These are phyloP conservation scores for Rousettus leschenaultii DNA, from an alignment of 2,113 vertebrate species.

Conservation along the genomic window DNA sequence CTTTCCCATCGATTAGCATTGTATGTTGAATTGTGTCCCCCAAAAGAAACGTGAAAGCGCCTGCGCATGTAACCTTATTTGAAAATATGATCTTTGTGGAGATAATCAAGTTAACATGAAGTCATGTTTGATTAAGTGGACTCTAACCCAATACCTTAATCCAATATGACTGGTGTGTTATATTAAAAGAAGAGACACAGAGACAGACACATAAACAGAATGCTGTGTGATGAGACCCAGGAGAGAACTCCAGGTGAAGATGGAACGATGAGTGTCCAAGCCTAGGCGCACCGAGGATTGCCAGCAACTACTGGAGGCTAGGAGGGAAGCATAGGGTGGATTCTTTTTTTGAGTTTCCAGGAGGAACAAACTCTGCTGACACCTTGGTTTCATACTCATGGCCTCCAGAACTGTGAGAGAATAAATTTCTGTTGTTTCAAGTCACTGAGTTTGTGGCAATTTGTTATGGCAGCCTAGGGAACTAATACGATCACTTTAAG, in stretches of 20 bases:
- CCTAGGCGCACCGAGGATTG: not conserved
- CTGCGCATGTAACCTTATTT: not conserved
- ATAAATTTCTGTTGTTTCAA: not conserved
- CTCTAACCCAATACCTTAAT: not conserved
- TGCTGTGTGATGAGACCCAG: not conserved
- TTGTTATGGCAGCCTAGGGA: not conserved
- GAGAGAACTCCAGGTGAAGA: not conserved
- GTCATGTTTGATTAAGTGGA: not conserved
- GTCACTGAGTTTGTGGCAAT: not conserved
- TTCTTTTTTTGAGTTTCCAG: not conserved
- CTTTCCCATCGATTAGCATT: not conserved
- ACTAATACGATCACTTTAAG: not conserved
- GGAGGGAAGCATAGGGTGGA: not conserved
- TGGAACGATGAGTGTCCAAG: not conserved
- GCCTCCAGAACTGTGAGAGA: not conserved
- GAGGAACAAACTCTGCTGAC: not conserved
- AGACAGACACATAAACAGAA: not conserved
- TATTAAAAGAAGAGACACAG: not conserved
- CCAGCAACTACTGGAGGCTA: not conserved
- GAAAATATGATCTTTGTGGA: not conserved
- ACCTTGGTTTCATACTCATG: not conserved
- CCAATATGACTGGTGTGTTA: not conserved
- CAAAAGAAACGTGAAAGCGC: not conserved
- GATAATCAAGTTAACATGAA: not conserved
- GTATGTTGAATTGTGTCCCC: not conserved